A percentile compares a stretch with the other conserved stretches of the same genome.
phyloP scores from a whole-genome alignment of 2,797 vertebrate genomes.

The Telmatherina bonti region DNA sequence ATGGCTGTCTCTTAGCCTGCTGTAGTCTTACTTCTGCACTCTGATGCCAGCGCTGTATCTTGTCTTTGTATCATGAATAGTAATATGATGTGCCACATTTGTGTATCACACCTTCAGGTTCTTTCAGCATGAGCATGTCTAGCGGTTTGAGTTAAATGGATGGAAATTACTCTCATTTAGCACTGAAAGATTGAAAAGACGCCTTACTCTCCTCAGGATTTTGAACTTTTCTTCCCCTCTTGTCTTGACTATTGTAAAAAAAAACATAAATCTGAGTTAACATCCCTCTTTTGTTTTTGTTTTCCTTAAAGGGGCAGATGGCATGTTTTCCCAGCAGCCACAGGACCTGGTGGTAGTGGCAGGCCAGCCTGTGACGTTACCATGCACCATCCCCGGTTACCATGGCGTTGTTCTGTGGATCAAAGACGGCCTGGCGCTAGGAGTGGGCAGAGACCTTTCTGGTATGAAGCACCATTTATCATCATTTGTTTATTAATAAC shows the following conservation, averaged over 20 bases:
- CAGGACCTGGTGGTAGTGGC: slow-evolving; percentile 97
- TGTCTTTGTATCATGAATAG: slow-evolving; percentile 51
- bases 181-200: slow-evolving; percentile 21
- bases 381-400: slow-evolving; percentile 94
- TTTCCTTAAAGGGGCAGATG: slow-evolving; percentile 81
- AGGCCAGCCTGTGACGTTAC: slow-evolving; percentile 92
- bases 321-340: slow-evolving; percentile 96
- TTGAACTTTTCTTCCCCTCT: neutral
- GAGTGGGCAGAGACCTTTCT: slow-evolving; percentile 94
- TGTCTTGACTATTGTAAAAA: slow-evolving; percentile 8
- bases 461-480: slow-evolving; percentile 80
- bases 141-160: slow-evolving; percentile 59
- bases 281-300: neutral
- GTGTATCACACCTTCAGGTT: slow-evolving; percentile 40
- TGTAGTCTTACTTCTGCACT: slow-evolving; percentile 42
- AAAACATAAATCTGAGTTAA: neutral
- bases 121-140: slow-evolving; percentile 49
- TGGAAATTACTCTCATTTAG: slow-evolving; percentile 37
- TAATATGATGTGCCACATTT: slow-evolving; percentile 54
- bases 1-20: slow-evolving; percentile 63
- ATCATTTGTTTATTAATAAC: slow-evolving; percentile 41
- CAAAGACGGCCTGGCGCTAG: slow-evolving; percentile 95
- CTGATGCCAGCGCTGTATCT: slow-evolving; percentile 39
- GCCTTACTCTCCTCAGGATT: slow-evolving; percentile 4
- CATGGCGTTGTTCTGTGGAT: slow-evolving; percentile 97